Evolutionary conservation across 2,797 vertebrate species (phyloP), one percentile per base, ranked within the genome.

Genomic region (Emydoidea blandingii): DNA sequence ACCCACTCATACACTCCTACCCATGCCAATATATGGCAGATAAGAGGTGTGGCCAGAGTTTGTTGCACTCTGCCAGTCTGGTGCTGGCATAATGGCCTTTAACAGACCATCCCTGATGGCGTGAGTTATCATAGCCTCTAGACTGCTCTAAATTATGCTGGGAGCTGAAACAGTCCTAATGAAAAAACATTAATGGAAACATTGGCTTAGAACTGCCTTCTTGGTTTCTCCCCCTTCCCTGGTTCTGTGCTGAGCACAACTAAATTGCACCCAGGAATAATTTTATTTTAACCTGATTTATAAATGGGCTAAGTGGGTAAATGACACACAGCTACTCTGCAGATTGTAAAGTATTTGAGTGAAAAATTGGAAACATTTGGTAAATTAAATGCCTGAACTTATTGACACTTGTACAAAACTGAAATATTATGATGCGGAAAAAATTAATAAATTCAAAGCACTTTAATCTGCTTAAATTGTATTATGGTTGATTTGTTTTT

Each of bases 381-480:
- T 72, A 89, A 89, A 62, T 90, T 79, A 90, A 53, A 79, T 90
- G 34, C 1, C 16, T 80, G 4, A 3, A 53, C 72, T 16, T 80
- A 31, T 4, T 90, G 41, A 86, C 34, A 80, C 50, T 53, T n/a
- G 34, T 37, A 53, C 12, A 72, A 59, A 84, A 15, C 0, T 88
- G 8, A 52, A 89, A 59, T 18, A 78, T 47, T 78, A 49, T 78
- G 74, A 47, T 49, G 44, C 25, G 18, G 81, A 68, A 79, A 14
- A 23, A 56, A 50, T 52, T 50, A 18, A 56, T 23, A 56, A 88
- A 96, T 94, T 4, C 74, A 89, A 27, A 89, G 84, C 31, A 29
- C 0, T 92, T 96, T 85, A 27, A 72, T 59, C 31, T 86, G 57
- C 91, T 59, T 83, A 57, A 90, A 57, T 95, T 91, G 59, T 68